Conservation (phyloP, 1,140 invertebrate species). For the Centruroides sculpturatus region DNA sequence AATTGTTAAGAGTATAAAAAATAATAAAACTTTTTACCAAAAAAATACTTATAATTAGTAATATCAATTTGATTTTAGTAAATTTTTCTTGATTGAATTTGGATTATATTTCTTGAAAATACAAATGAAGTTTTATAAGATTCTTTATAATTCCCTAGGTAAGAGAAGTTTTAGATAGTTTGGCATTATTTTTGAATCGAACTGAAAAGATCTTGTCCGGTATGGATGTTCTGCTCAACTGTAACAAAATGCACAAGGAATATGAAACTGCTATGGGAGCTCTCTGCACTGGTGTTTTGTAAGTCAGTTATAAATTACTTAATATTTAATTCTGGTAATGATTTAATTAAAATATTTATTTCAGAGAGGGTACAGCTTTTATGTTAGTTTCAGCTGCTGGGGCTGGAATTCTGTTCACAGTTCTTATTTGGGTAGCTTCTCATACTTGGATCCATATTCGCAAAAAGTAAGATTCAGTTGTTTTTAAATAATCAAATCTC, state of each 20-base stretch:
- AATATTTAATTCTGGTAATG: not conserved
- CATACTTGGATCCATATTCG: slow-evolving; percentile 93
- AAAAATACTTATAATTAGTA: no score
- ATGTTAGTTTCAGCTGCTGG: slow-evolving; percentile 69
- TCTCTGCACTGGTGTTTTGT: slow-evolving; percentile 62
- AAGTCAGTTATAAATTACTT: slow-evolving; percentile 25
- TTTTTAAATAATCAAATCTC: not conserved
- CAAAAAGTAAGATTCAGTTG: slow-evolving; percentile 43
- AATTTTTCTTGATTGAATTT: no score
- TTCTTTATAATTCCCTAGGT: no score
- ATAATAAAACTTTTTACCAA: no score
- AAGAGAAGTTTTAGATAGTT: slow-evolving; percentile 1
- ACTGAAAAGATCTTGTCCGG: slow-evolving; percentile 20
- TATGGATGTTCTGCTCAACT: slow-evolving; percentile 57
- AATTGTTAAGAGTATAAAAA: no score
- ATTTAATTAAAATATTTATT: not conserved
- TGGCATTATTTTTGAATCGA: slow-evolving; percentile 15
- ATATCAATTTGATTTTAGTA: no score
- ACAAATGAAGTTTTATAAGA: no score
- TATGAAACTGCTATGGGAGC: slow-evolving; percentile 58
- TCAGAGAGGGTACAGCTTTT: slow-evolving; percentile 45
- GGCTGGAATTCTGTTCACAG: slow-evolving; percentile 72
- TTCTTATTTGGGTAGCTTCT: slow-evolving; percentile 83
- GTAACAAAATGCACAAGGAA: slow-evolving; percentile 58
- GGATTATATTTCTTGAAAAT: no score